These are phyloP conservation scores for Calameuta filiformis DNA, from an alignment of 2,888 invertebrate genomes.

Conservation along the genomic window DNA sequence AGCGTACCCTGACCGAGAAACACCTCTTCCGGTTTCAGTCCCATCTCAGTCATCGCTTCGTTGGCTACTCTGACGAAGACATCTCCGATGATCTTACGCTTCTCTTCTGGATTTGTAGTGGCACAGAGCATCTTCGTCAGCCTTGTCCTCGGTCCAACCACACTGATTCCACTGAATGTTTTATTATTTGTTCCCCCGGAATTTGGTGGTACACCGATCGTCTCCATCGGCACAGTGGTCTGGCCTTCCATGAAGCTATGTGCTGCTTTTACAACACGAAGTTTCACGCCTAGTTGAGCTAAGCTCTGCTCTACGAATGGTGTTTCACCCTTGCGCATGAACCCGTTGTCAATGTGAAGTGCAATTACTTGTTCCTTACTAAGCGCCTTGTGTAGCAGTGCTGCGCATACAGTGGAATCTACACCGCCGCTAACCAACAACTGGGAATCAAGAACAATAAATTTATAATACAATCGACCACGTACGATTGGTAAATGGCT, in stretches of 20 bases:
- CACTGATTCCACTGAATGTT: constrained; percentile 43
- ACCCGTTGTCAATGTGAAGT: constrained; percentile 98
- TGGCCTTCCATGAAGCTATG: constrained; percentile 81
- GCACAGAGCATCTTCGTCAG: constrained; percentile 87
- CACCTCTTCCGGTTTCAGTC: constrained; percentile 92
- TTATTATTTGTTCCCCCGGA: constrained; percentile 65
- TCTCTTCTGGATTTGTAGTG: constrained; percentile 94
- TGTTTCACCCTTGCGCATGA: constrained; percentile 97
- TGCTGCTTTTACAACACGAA: constrained; percentile 80
- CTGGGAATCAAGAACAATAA: constrained; percentile 65
- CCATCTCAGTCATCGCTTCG: constrained; percentile 87
- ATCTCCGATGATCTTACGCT: constrained; percentile 98
- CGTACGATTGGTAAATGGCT: constrained; percentile 7
- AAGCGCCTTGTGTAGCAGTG: constrained; percentile 90
- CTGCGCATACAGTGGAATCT: constrained; percentile 99
- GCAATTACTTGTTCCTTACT: constrained; percentile 93
- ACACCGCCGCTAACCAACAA: constrained; percentile 97
- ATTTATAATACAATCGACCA: constrained; percentile 5
- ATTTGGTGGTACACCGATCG: constrained; percentile 35
- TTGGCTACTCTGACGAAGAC: constrained; percentile 96
- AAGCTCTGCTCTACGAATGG: constrained; percentile 87
- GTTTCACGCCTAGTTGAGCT: constrained; percentile 82
- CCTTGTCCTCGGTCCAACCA: constrained; percentile 68
- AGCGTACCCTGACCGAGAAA: constrained; percentile 95
- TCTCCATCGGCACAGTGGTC: constrained; percentile 79